Base-by-base conservation (phyloP, 2,888 invertebrate species). In the Myathropa florea region DNA sequence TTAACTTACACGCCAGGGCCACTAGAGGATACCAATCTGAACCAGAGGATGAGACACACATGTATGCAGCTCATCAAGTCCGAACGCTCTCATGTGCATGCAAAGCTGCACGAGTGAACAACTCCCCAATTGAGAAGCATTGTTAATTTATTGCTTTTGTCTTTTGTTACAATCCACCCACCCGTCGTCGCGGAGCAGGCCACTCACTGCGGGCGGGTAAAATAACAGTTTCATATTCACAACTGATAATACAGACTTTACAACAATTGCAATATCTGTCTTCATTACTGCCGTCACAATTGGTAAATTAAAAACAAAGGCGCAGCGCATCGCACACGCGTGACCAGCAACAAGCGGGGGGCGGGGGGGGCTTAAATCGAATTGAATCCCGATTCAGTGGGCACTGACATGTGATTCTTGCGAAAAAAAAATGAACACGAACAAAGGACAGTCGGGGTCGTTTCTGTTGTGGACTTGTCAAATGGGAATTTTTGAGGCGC, bases 111-210 rank as follows among this genome's bases (percentile, higher is more conserved):
- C 12, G 12, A 33, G 33, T 33, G 33, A 33, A 33, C 61, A 36
- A 18, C 57, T 18, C 60, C 18, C 4, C 39, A 33, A n/a, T 21
- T 3, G 4, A 14, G 30, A 12, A 59, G 36, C 12, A 36, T 73
- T 14, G 10, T 60, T 83, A 73, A 78, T 86, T 82, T 68, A 73
- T 82, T 70, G 70, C 63, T 64, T 73, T 36, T 46, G n/a, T n/a
- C 46, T 46, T 39, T 57, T 57, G 21, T 60, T 65, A 30, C 23
- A 46, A 28, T 23, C 24, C 39, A 64, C 36, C 10, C 18, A 33
- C 24, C n/a, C 39, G 4, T 6, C 7, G 30, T 33, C n/a, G n/a
- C n/a, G n/a, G n/a, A n/a, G 36, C 59, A 14, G 30, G 6, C 60
- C 4, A 28, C 39, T 28, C 53, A 21, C 53, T 53, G 21, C 21